These are phyloP conservation scores for Amazona vittata DNA, from an alignment of 2,113 vertebrate genomes.

Conservation along the genomic window DNA sequence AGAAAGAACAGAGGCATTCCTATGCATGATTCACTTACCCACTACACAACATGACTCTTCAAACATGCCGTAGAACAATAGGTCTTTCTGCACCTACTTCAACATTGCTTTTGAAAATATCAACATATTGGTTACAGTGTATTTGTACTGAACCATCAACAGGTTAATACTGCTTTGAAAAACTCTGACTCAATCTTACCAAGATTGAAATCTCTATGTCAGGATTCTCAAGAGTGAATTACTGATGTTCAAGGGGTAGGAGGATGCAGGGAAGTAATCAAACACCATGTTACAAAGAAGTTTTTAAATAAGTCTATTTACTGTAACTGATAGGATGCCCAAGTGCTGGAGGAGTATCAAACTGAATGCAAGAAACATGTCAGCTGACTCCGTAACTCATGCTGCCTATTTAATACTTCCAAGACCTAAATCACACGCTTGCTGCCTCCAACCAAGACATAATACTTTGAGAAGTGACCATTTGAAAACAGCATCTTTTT, in stretches of 20 bases:
- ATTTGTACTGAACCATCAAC: not conserved
- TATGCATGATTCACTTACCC: not conserved
- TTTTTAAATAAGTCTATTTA: not conserved
- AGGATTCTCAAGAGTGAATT: not conserved
- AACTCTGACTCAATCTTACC: not conserved
- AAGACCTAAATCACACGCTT: not conserved
- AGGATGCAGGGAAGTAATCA: not conserved
- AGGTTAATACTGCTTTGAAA: not conserved
- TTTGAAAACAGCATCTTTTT: not conserved
- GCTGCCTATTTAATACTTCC: not conserved
- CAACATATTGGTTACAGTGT: not conserved
- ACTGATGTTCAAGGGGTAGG: fast-evolving
- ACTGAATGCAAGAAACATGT: not conserved
- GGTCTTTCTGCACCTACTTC: not conserved
- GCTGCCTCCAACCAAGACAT: not conserved
- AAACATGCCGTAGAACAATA: not conserved
- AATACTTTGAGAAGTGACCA: not conserved
- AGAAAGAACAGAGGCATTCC: not conserved
- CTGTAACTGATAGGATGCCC: not conserved
- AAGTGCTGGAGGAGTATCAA: not conserved
- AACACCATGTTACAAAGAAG: not conserved
- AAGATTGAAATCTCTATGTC: not conserved
- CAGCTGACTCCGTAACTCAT: fast-evolving
- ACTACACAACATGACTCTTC: fast-evolving
- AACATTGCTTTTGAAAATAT: not conserved